Conservation (phyloP, 2,113 vertebrate genomes). For the Brachyistius frenatus region DNA sequence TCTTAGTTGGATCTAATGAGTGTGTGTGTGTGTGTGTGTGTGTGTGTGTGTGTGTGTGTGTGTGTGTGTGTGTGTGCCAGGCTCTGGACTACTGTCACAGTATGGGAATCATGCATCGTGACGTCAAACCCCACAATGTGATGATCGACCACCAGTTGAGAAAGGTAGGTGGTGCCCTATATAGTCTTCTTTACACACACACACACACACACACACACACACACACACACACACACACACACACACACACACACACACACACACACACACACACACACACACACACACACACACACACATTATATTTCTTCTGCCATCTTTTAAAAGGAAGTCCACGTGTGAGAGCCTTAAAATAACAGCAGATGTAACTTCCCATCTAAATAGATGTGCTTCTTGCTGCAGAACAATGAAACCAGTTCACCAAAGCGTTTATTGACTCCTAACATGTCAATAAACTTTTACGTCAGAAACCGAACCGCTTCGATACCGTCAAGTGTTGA, state of each 20-base stretch:
- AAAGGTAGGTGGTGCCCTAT: conserved; percentile 87
- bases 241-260: conserved; percentile 20
- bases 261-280: conserved; percentile 21
- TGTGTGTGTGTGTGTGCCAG: conserved; percentile 72
- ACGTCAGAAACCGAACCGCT: no score
- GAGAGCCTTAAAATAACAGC: conserved; percentile 33
- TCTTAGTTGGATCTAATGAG: neutral
- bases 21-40: neutral
- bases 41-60: neutral
- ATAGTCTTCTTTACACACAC: conserved; percentile 15
- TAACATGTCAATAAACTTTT: neutral
- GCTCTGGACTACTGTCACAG: conserved; percentile 99
- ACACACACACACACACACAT: neutral
- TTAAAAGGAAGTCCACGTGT: neutral
- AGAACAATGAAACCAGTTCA: neutral
- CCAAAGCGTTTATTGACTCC: neutral
- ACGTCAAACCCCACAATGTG: conserved; percentile 99
- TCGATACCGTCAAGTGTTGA: no score
- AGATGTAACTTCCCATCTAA: conserved; percentile 13
- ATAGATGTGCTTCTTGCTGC: neutral
- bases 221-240: neutral
- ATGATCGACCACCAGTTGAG: conserved; percentile 99
- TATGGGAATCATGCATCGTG: conserved; percentile 99
- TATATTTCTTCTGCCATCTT: no score
- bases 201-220: conserved; percentile 6